Percentiles rank a stretch among this genome's conserved stretches.
phyloP scores from a whole-genome alignment of 2,797 vertebrate species.

The Acestrorhynchus altus region DNA sequence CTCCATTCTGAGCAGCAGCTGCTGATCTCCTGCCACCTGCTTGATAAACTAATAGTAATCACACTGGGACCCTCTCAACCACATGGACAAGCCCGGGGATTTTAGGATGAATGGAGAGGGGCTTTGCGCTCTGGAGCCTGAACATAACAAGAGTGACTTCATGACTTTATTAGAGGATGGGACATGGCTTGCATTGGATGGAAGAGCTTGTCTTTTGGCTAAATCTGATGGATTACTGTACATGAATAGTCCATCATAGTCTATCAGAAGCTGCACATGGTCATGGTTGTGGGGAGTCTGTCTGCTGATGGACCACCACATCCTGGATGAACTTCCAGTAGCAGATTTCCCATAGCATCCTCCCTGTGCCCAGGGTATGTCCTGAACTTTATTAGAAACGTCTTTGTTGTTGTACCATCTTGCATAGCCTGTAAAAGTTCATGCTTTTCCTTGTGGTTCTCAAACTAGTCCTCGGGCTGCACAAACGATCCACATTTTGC shows the following conservation, averaged over 20 bases:
- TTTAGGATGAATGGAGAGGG: slow-evolving; percentile 78
- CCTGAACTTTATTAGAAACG: neutral
- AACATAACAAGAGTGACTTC: slow-evolving; percentile 66
- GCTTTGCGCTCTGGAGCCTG: slow-evolving; percentile 68
- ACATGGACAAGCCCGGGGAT: slow-evolving; percentile 58
- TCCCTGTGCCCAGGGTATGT: no score
- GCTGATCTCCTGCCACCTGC: slow-evolving; percentile 81
- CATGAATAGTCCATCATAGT: slow-evolving; percentile 5
- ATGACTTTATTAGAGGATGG: slow-evolving; percentile 60
- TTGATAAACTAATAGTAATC: slow-evolving; percentile 82
- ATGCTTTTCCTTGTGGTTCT: no score
- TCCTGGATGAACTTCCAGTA: neutral
- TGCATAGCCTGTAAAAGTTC: no score
- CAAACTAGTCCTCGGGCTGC: no score
- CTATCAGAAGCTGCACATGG: slow-evolving; percentile 12
- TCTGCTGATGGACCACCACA: neutral
- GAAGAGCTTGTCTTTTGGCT: neutral
- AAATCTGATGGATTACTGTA: neutral
- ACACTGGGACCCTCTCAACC: slow-evolving; percentile 77
- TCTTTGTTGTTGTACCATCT: no score
- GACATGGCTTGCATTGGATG: neutral
- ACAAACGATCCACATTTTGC: no score
- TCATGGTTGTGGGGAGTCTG: slow-evolving; percentile 6
- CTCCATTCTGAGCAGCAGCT: slow-evolving; percentile 76
- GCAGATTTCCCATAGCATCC: neutral